Evolutionary conservation across 2,797 vertebrate genomes (phyloP).

Genomic region (Oophaga sylvatica): DNA sequence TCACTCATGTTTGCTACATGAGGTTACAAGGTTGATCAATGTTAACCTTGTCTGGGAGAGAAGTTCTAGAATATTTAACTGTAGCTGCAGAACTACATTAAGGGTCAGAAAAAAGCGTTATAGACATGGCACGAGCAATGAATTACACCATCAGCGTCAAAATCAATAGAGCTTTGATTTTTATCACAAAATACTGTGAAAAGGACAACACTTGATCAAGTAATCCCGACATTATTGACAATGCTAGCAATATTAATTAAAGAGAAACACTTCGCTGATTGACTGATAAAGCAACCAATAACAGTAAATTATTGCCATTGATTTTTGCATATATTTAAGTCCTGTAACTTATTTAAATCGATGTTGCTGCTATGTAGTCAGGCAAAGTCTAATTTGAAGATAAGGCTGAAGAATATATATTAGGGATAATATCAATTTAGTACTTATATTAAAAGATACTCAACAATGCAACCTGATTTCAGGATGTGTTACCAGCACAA

Average conservation of each 20-base stretch:
- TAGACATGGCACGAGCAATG: slow-evolving; percentile 71
- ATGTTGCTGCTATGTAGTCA: slow-evolving; percentile 5
- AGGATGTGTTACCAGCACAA: slow-evolving; percentile 8
- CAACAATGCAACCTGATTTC: neutral
- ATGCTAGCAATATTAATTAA: slow-evolving; percentile 86
- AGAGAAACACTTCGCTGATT: slow-evolving; percentile 78
- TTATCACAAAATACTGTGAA: slow-evolving; percentile 79
- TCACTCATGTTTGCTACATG: slow-evolving; percentile 57
- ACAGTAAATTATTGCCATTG: slow-evolving; percentile 70
- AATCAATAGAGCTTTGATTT: slow-evolving; percentile 80
- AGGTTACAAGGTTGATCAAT: slow-evolving; percentile 71
- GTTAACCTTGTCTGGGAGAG: slow-evolving; percentile 76
- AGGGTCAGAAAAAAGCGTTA: slow-evolving; percentile 74
- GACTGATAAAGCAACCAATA: slow-evolving; percentile 75
- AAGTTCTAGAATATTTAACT: slow-evolving; percentile 74
- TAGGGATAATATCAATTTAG: neutral
- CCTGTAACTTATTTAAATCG: slow-evolving; percentile 30
- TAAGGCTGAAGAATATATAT: slow-evolving; percentile 32
- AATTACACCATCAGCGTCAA: slow-evolving; percentile 76
- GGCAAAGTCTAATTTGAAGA: slow-evolving; percentile 26
- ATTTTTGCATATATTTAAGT: slow-evolving; percentile 47
- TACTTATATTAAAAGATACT: slow-evolving; percentile 17
- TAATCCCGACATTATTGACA: slow-evolving; percentile 74
- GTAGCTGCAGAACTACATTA: slow-evolving; percentile 71
- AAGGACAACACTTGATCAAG: slow-evolving; percentile 82